Base-by-base conservation (phyloP, 2,113 vertebrate genomes). In the Paracanthobrama guichenoti region DNA sequence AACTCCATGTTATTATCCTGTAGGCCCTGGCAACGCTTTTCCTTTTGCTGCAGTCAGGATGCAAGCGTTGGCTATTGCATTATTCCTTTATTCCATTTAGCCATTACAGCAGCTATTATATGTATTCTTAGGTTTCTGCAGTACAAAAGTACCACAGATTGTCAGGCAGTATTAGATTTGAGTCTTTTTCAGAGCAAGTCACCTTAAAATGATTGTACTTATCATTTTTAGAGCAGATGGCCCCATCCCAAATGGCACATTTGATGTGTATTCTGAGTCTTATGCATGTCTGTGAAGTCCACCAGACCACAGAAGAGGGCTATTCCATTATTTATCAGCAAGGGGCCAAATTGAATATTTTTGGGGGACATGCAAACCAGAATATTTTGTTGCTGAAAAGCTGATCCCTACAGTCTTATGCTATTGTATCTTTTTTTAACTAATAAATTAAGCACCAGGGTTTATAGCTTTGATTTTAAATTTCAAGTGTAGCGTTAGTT, bases 1-100 rank as follows among this genome's bases (percentile, higher is more conserved):
- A 62, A 79, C 39, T 64, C 76, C 1, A 4, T 7, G 57, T 24
- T 79, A 62, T 79, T 79, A 24, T 79, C n/a, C 76, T 59, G 35
- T 60, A 79, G 57, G 22, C 76, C 76, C 39, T 79, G 76, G 35
- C 55, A 79, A 60, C 57, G 13, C 22, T 79, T 46, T 79, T 62
- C 57, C 13, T 20, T 12, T 2, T 46, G 50, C 55, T 79, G 22
- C 39, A 42, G 76, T 79, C n/a, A 26, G n/a, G 16, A 46, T 62
- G n/a, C 57, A 79, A 79, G 22, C 13, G 14, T 44, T 62, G 39
- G 35, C 57, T 46, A 26, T 44, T 79, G 59, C 35, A 62, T 79
- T 62, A 26, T 46, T 42, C 20, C 22, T 42, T 42, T 60, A 16
- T 44, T 62, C 4, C n/a, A 42, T n/a, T 44, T 77, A 77, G 35